phyloP scores from a whole-genome alignment of 2,113 vertebrate genomes.

The Helogale parvula region DNA sequence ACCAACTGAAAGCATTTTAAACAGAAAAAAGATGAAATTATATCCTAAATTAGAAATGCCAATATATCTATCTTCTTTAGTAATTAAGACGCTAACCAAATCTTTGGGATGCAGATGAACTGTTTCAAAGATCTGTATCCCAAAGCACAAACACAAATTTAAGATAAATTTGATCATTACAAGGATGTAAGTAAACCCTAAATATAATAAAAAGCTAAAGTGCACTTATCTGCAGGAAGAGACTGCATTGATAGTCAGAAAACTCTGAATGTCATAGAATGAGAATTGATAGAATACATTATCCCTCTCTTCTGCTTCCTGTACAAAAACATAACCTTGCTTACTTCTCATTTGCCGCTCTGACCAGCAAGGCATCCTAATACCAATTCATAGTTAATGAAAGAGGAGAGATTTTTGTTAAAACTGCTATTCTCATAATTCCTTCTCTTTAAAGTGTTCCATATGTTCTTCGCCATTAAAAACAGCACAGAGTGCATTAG shows the following conservation, averaged over 20 bases:
- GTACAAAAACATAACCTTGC: background rate
- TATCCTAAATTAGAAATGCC: background rate
- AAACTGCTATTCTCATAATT: background rate
- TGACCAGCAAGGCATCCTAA: background rate
- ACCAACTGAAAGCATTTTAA: background rate
- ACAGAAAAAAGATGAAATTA: background rate
- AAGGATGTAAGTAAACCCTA: background rate
- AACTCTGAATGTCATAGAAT: background rate
- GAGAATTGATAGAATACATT: background rate
- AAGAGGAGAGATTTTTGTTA: background rate
- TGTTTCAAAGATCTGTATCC: background rate
- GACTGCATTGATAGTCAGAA: background rate
- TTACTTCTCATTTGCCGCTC: background rate
- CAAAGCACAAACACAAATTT: background rate
- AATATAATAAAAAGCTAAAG: conserved; percentile 15
- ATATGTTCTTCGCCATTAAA: background rate
- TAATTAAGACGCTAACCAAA: background rate
- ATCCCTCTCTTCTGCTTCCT: background rate
- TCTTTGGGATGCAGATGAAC: background rate
- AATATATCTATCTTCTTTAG: background rate
- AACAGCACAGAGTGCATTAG: background rate
- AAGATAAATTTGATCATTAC: background rate
- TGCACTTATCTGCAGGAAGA: background rate
- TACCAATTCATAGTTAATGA: background rate
- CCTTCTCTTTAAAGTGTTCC: background rate